Conservation (phyloP, 2,797 vertebrate genomes). For the Nannoperca obscura region DNA sequence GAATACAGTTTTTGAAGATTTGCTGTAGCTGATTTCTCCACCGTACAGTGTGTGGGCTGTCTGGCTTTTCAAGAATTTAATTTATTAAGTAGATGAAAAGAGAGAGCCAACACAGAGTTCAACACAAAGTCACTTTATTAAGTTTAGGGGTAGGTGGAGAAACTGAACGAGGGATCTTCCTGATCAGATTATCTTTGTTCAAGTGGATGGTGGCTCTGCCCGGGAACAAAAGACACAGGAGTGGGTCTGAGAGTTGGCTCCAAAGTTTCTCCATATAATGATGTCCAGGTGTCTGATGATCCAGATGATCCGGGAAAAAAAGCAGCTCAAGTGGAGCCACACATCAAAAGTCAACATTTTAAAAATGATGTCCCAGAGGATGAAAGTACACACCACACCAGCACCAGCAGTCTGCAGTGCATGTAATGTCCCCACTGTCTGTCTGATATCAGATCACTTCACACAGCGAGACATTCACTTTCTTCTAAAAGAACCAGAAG, state of each 20-base stretch:
- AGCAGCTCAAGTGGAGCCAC: constrained; percentile 41
- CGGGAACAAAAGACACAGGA: constrained; percentile 25
- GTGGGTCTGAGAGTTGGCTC: neutral
- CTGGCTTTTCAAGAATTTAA: constrained; percentile 37
- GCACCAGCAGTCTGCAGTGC: constrained; percentile 17
- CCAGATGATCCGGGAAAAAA: neutral
- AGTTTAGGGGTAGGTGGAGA: constrained; percentile 59
- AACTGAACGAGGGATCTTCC: constrained; percentile 39
- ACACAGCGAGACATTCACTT: constrained; percentile 27
- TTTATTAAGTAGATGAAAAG: constrained; percentile 64
- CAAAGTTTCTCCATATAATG: constrained; percentile 37
- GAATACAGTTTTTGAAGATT: constrained; percentile 34
- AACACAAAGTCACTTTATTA: constrained; percentile 82
- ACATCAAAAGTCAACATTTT: constrained; percentile 39
- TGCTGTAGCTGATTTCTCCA: constrained; percentile 24
- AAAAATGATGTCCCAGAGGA: constrained; percentile 15
- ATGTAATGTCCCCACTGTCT: constrained; percentile 35
- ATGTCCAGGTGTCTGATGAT: constrained; percentile 23
- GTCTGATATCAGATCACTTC: constrained; percentile 31
- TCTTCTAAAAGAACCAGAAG: constrained; percentile 33
- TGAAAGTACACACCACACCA: constrained; percentile 31
- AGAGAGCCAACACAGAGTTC: constrained; percentile 72
- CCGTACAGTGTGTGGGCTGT: constrained; percentile 16
- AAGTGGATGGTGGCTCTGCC: constrained; percentile 40
- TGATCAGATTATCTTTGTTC: constrained; percentile 37